Evolutionary conservation across 2,797 vertebrate genomes (phyloP).

Genomic region (Anabacerthia variegaticeps): DNA sequence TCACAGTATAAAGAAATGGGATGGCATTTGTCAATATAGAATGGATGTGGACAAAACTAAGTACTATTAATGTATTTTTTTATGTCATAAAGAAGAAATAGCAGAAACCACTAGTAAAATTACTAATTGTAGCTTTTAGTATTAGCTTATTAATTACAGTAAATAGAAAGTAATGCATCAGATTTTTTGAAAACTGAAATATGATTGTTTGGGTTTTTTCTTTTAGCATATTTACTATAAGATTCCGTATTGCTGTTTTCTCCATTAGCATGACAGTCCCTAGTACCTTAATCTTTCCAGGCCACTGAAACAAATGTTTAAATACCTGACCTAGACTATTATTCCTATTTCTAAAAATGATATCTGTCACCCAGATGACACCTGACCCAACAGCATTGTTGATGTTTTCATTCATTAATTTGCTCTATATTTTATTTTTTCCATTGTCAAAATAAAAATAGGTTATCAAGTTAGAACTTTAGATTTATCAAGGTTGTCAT

Average conservation of each 20-base stretch:
- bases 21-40: not conserved
- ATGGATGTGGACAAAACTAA: not conserved
- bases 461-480: constrained; percentile 9
- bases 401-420: constrained; percentile 10
- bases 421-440: not conserved
- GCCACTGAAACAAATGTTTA: not conserved
- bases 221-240: not conserved
- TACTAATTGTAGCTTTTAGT: not conserved
- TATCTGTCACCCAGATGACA: not conserved
- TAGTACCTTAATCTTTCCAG: not conserved
- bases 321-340: not conserved
- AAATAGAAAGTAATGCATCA: not conserved
- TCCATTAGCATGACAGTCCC: not conserved
- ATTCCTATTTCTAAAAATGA: not conserved
- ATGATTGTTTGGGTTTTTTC: not conserved
- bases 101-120: not conserved
- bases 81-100: not conserved
- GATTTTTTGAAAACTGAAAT: not conserved
- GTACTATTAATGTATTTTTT: not conserved
- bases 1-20: not conserved
- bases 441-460: constrained; percentile 37
- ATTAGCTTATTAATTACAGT: not conserved
- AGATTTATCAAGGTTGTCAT: constrained; percentile 44
- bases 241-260: not conserved
- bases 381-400: not conserved